Conservation (phyloP, 2,888 invertebrate genomes). For the Apamea anceps region DNA sequence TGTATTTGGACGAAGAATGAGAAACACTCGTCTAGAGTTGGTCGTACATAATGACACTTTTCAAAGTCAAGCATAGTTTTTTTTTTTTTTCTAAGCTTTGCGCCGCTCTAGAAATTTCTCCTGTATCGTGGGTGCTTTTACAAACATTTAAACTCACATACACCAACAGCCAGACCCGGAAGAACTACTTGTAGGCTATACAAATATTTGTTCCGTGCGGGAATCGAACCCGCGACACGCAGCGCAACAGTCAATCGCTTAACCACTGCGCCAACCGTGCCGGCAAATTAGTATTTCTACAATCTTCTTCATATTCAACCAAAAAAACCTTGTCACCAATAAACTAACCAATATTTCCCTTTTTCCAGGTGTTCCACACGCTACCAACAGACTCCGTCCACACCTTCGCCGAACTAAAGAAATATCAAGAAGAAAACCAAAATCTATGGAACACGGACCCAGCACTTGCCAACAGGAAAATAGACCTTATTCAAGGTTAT, state of each 20-base stretch:
- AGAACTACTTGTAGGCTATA: too few species aligned
- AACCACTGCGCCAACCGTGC: too few species aligned
- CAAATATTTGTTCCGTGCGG: too few species aligned
- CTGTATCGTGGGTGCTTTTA: too few species aligned
- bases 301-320: background rate
- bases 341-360: background rate
- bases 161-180: too few species aligned
- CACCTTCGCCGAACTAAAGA: conserved; percentile 94
- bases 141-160: too few species aligned
- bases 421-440: conserved; percentile 93
- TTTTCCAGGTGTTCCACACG: conserved; percentile 94
- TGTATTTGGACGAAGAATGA: background rate
- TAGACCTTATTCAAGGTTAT: conserved; percentile 95
- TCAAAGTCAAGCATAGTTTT: background rate
- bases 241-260: too few species aligned
- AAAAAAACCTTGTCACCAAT: background rate
- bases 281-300: too few species aligned
- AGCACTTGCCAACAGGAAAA: conserved; percentile 92
- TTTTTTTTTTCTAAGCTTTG: too few species aligned
- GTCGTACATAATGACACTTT: background rate
- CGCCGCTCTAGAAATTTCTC: too few species aligned
- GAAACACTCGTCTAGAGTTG: background rate
- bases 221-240: too few species aligned
- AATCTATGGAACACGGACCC: conserved; percentile 94
- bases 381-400: conserved; percentile 95